Percentiles rank a stretch among this genome's conserved stretches.
Conservation (phyloP, 2,888 invertebrate species). For the Melipona beecheii region DNA sequence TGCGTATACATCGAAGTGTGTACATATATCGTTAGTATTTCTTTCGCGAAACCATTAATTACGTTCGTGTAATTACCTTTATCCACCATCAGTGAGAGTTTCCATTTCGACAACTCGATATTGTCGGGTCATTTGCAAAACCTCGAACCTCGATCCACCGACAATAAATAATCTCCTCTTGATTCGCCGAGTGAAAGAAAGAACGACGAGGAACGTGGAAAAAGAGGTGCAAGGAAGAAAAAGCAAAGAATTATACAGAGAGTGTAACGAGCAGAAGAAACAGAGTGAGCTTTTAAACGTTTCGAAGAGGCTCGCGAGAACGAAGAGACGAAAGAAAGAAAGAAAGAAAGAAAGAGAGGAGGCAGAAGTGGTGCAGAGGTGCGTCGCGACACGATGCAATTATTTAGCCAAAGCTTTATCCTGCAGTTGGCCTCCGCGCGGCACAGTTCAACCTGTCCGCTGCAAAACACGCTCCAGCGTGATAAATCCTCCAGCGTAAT, state of each 20-base stretch:
- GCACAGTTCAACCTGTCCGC: conserved; percentile 17
- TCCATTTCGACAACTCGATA: not conserved
- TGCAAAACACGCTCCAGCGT: conserved; percentile 42
- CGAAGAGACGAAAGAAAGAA: conserved; percentile 9
- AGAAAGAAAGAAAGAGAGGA: conserved; percentile 11
- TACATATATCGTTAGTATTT: not conserved
- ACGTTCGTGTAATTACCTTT: not conserved
- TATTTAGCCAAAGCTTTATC: conserved; percentile 59
- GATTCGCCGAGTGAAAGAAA: not conserved
- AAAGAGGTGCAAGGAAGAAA: too few relatives aligned
- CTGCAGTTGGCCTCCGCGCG: conserved; percentile 16
- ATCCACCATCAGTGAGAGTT: not conserved
- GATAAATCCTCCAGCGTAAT: conserved; percentile 55
- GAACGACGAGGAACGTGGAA: not conserved
- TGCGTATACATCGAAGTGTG: too few relatives aligned
- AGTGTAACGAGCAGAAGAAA: not conserved
- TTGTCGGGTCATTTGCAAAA: not conserved
- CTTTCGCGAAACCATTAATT: not conserved
- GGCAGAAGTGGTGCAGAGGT: conserved; percentile 5
- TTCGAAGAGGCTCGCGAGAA: not conserved
- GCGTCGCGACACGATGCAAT: conserved; percentile 52
- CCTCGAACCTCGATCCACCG: not conserved
- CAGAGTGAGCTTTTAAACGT: not conserved
- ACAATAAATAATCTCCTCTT: not conserved
- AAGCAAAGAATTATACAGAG: not conserved